Percentiles rank a stretch among this genome's conserved stretches.
phyloP scores from a whole-genome alignment of 2,113 vertebrate species.

The Madoqua kirkii region DNA sequence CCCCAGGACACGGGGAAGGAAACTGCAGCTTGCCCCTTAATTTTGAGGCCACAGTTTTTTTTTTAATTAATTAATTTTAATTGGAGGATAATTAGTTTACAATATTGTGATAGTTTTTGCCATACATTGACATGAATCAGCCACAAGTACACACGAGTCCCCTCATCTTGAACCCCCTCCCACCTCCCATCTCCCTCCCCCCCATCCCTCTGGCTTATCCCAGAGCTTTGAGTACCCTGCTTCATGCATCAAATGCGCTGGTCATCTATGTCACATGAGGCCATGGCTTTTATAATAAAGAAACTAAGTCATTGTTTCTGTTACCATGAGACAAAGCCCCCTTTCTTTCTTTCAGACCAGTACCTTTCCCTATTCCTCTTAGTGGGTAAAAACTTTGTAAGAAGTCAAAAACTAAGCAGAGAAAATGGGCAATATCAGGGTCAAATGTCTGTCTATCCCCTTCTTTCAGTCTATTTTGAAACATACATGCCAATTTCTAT shows the following conservation, averaged over 20 bases:
- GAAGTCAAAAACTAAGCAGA: background rate
- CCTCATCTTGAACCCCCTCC: background rate
- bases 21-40: background rate
- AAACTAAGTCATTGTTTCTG: background rate
- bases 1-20: background rate
- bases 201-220: background rate
- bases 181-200: background rate
- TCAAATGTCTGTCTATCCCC: background rate
- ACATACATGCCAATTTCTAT: background rate
- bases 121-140: background rate
- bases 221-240: background rate
- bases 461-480: background rate
- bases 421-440: background rate
- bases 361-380: background rate
- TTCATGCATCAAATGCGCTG: background rate
- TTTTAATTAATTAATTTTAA: background rate
- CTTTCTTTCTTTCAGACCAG: background rate
- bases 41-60: background rate
- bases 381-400: background rate
- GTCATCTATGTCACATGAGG: background rate
- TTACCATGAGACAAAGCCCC: background rate
- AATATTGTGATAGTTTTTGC: background rate
- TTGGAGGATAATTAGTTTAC: background rate
- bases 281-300: background rate
- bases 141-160: accelerated